Evolutionary conservation across 2,113 vertebrate genomes (phyloP).

Genomic region (Phaethon lepturus): DNA sequence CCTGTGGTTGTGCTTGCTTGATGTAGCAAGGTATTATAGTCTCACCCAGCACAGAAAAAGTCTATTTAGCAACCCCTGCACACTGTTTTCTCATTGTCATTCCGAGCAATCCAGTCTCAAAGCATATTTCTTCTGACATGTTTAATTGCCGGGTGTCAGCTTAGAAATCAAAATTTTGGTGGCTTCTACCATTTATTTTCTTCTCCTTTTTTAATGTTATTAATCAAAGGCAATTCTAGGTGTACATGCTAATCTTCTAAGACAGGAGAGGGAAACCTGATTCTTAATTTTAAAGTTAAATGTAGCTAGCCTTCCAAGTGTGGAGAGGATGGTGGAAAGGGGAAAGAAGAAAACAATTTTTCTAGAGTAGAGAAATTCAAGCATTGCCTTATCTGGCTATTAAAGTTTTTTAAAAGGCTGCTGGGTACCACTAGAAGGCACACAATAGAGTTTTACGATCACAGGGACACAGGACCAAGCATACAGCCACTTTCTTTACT

Average conservation of each 20-base stretch:
- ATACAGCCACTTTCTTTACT: background rate
- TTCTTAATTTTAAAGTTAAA: background rate
- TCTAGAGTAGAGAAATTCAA: background rate
- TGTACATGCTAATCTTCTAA: background rate
- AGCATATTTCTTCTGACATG: background rate
- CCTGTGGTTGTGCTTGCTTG: background rate
- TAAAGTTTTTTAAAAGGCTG: background rate
- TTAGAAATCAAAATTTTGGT: conserved; percentile 7
- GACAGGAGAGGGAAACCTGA: background rate
- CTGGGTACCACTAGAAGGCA: background rate
- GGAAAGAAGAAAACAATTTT: background rate
- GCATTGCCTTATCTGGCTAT: background rate
- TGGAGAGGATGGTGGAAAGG: background rate
- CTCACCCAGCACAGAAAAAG: background rate
- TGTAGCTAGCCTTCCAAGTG: background rate
- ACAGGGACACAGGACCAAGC: background rate
- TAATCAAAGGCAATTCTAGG: conserved; percentile 20
- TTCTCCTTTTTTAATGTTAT: background rate
- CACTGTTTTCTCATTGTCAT: conserved; percentile 4
- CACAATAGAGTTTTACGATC: background rate
- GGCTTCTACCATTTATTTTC: conserved; percentile 5
- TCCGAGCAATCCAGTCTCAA: background rate
- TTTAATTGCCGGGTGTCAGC: conserved; percentile 10
- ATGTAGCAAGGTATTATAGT: background rate
- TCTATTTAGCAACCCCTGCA: conserved; percentile 7